Evolutionary conservation across 1,140 invertebrate genomes (phyloP), one percentile per base, ranked within the genome.

Genomic region (Zaprionus davidi): DNA sequence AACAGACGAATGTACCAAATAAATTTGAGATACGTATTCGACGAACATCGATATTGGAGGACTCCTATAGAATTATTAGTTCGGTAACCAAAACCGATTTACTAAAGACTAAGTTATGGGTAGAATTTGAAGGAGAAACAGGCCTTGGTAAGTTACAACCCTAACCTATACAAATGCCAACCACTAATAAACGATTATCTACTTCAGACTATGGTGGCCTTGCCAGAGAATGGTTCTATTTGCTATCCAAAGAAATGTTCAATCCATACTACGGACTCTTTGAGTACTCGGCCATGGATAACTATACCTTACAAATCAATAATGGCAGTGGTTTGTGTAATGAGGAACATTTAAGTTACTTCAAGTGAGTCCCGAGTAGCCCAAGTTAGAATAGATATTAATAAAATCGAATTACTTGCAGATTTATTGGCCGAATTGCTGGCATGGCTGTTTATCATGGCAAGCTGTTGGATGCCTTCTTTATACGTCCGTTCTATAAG

Each of bases 371-470:
- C 13, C 0, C 53, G 22, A 44, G 5, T 13, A 1, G 26, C 4
- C 20, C 5, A 0, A 22, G 11, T 51, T 49, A 17, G 7, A 1
- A 22, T 22, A 22, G 12, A 4, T 51, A 51, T 64, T 51, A 20
- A 44, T 65, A 34, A 12, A 24, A 20, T 2, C 3, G 1, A 6
- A 7, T 36, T 58, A 22, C 7, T 28, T 17, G 0, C 24, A 93
- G 92, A 81, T 99, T 99, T 93, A 99, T 99, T 90, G 99, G 99
- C 69, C 94, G 98, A 71, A 96, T 99, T 76, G 98, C 98, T 71
- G 99, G 98, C 68, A 99, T 99, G 98, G 99, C 99, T 62, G 98
- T 99, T 9, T 99, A 99, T 94, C 99, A 99, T 93, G 98, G 98
- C 62, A 99, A 99, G 94, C 93, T 99, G 68, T 94, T 99, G 63